Conservation (phyloP, 2,797 vertebrate species). For the Brachymystax lenok region DNA sequence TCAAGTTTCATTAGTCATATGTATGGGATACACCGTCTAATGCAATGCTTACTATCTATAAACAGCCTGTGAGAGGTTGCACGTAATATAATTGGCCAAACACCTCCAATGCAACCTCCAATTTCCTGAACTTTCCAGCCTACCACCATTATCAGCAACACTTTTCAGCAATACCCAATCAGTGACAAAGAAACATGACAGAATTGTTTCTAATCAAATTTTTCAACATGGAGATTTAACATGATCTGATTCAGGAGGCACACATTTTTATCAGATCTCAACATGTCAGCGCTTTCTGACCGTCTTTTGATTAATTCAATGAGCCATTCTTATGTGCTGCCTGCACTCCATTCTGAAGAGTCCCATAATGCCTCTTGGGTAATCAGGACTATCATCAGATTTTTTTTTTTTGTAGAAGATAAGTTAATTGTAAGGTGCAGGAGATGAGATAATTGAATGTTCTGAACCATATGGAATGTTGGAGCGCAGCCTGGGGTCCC, state of each 20-base stretch:
- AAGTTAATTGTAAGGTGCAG: conserved; percentile 66
- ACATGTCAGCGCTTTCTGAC: neutral
- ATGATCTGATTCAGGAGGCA: neutral
- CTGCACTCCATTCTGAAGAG: neutral
- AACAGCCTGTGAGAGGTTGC: too few species aligned
- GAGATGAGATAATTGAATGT: conserved; percentile 36
- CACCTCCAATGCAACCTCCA: too few species aligned
- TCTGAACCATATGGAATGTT: conserved; percentile 52
- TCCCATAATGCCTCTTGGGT: conserved; percentile 57
- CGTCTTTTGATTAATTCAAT: neutral
- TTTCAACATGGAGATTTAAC: too few species aligned
- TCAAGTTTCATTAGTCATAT: too few species aligned
- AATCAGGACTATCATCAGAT: conserved; percentile 56
- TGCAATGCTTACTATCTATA: too few species aligned
- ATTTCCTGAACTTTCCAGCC: too few species aligned
- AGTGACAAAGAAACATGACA: too few species aligned
- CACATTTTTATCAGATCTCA: neutral
- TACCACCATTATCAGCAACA: too few species aligned
- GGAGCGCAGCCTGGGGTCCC: conserved; percentile 36
- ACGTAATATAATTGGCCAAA: too few species aligned
- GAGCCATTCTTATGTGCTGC: neutral
- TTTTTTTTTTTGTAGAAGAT: conserved; percentile 25
- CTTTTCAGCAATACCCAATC: too few species aligned
- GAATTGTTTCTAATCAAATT: too few species aligned
- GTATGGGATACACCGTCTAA: too few species aligned